phyloP scores from a whole-genome alignment of 2,888 invertebrate genomes.

The Drosophila fulvimacula region DNA sequence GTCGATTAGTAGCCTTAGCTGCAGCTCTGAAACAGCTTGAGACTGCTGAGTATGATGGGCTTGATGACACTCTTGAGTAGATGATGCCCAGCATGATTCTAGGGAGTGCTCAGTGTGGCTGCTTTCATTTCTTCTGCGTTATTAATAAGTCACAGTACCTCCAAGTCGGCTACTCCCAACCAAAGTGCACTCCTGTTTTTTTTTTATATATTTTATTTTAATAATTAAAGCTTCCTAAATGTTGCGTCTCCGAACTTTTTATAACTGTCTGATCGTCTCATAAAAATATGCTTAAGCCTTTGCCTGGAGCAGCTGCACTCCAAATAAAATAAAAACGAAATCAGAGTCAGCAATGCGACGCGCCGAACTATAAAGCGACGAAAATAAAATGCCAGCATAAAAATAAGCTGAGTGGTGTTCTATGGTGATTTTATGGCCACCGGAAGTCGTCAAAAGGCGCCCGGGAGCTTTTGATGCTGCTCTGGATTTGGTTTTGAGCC shows the following conservation, averaged over 20 bases:
- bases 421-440: constrained; percentile 57
- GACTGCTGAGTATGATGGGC: too few species aligned
- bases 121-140: not conserved
- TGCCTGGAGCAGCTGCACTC: constrained; percentile 2
- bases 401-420: constrained; percentile 47
- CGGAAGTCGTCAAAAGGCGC: constrained; percentile 29
- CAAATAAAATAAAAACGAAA: constrained; percentile 5
- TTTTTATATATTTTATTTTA: too few species aligned
- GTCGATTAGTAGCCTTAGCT: constrained; percentile 3
- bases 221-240: not conserved
- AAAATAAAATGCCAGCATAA: constrained; percentile 24
- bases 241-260: not conserved
- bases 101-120: not conserved
- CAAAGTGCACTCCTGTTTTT: too few species aligned
- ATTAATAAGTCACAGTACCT: not conserved
- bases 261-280: not conserved
- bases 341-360: constrained; percentile 17
- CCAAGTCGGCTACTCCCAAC: not conserved
- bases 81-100: too few species aligned
- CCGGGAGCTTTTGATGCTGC: not conserved
- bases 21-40: not conserved
- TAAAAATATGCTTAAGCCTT: not conserved
- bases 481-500: not conserved
- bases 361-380: constrained; percentile 11
- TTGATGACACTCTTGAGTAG: too few species aligned